phyloP scores from a whole-genome alignment of 2,888 invertebrate genomes.

The Hydropsyche betteni region DNA sequence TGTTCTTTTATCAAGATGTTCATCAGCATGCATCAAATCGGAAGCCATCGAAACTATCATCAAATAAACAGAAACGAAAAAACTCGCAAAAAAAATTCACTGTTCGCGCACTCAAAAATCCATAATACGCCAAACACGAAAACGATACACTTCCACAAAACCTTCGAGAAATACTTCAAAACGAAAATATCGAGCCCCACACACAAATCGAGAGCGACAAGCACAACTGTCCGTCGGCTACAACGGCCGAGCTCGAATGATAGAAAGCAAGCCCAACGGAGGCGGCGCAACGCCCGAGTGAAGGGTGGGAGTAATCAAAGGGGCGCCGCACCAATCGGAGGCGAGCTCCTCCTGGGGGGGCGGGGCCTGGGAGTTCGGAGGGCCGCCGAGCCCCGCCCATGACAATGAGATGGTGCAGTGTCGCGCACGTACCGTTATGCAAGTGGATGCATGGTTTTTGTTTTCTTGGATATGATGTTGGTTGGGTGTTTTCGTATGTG shows the following conservation, averaged over 20 bases:
- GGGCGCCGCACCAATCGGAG: slow-evolving; percentile 53
- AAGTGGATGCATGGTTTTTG: background rate
- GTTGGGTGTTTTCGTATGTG: background rate
- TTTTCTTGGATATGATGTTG: background rate
- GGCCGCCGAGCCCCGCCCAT: slow-evolving; percentile 25
- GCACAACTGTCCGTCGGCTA: slow-evolving; percentile 58
- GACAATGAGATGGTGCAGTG: slow-evolving; percentile 16
- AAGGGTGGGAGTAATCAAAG: slow-evolving; percentile 60
- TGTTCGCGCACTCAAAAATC: background rate
- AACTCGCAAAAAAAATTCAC: slow-evolving; percentile 21
- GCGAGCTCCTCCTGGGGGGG: slow-evolving; percentile 48
- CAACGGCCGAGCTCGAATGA: slow-evolving; percentile 57
- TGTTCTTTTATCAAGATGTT: slow-evolving; percentile 43
- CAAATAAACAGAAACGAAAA: slow-evolving; percentile 19
- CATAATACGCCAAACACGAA: background rate
- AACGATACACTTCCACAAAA: background rate
- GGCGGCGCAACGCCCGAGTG: background rate
- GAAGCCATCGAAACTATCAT: slow-evolving; percentile 43
- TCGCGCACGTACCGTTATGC: background rate
- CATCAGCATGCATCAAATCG: slow-evolving; percentile 46
- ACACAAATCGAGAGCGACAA: slow-evolving; percentile 26
- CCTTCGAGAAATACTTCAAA: background rate
- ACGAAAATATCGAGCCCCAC: background rate
- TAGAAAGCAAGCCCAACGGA: background rate
- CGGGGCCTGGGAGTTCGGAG: slow-evolving; percentile 17